Percentiles rank a stretch among this genome's conserved stretches.
These are phyloP conservation scores for Brachylomia viminalis DNA, from an alignment of 2,888 invertebrate species.

Conservation along the genomic window DNA sequence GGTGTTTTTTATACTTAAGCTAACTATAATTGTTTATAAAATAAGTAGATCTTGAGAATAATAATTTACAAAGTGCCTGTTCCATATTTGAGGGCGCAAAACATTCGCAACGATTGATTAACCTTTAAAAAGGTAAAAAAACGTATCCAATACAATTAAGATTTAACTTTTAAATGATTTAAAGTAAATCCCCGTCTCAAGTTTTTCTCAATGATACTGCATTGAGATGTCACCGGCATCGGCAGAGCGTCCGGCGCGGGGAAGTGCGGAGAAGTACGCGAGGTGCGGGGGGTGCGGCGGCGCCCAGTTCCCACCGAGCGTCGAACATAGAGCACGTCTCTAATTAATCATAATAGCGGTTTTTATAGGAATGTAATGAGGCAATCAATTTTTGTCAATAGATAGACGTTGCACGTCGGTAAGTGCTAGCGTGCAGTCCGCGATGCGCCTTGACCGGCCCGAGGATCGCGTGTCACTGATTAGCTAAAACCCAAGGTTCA, in stretches of 20 bases:
- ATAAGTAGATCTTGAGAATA: neutral
- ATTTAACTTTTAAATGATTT: slow-evolving; percentile 15
- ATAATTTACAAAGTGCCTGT: slow-evolving; percentile 4
- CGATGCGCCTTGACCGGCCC: slow-evolving; percentile 61
- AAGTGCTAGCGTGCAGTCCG: slow-evolving; percentile 38
- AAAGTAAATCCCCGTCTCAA: slow-evolving; percentile 18
- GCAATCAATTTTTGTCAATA: slow-evolving; percentile 64
- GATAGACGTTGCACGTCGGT: slow-evolving; percentile 32
- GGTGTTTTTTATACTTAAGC: neutral
- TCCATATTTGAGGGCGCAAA: slow-evolving; percentile 39
- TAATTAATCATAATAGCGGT: slow-evolving; percentile 58
- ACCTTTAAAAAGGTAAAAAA: neutral
- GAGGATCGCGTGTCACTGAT: slow-evolving; percentile 63
- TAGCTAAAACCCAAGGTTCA: slow-evolving; percentile 60
- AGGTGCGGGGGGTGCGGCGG: too few species aligned
- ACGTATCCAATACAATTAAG: slow-evolving; percentile 7
- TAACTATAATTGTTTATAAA: neutral
- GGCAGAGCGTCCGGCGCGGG: neutral
- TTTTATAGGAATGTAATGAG: slow-evolving; percentile 48
- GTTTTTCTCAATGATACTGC: slow-evolving; percentile 29
- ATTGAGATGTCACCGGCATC: slow-evolving; percentile 16
- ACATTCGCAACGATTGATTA: slow-evolving; percentile 12
- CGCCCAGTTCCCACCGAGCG: slow-evolving; percentile 41
- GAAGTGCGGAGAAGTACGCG: too few species aligned
- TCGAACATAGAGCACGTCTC: slow-evolving; percentile 35